Conservation (phyloP, 2,797 vertebrate species). For the Merluccius polli region DNA sequence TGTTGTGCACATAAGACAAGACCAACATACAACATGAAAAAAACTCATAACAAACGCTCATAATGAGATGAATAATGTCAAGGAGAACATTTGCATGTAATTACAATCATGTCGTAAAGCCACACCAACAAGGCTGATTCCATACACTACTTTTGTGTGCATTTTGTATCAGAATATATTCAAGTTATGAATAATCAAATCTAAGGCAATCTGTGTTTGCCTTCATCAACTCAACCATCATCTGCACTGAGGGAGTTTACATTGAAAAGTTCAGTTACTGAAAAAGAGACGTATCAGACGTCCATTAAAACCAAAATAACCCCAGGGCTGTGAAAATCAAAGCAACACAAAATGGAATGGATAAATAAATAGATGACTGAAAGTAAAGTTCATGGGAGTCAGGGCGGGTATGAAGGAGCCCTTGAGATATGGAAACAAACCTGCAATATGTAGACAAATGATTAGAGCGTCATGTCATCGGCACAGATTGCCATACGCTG, state of each 20-base stretch:
- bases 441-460: conserved; percentile 68
- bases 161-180: conserved; percentile 33
- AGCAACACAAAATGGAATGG: conserved; percentile 57
- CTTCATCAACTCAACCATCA: conserved; percentile 79
- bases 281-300: conserved; percentile 66
- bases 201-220: conserved; percentile 56
- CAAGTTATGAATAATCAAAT: conserved; percentile 64
- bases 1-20: background rate
- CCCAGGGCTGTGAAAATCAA: conserved; percentile 57
- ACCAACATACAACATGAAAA: background rate
- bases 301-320: conserved; percentile 74
- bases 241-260: conserved; percentile 72
- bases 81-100: conserved; percentile 26
- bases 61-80: background rate
- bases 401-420: conserved; percentile 48
- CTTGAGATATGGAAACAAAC: conserved; percentile 68
- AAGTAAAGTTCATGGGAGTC: conserved; percentile 59
- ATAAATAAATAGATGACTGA: conserved; percentile 72
- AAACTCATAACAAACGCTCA: conserved; percentile 4
- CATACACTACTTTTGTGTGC: conserved; percentile 13
- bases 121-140: conserved; percentile 2
- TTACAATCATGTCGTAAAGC: conserved; percentile 31
- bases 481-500: conserved; percentile 44
- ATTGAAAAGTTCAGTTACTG: conserved; percentile 61
- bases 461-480: conserved; percentile 65